These are phyloP conservation scores for Plutella xylostella DNA, from an alignment of 2,888 invertebrate species.

Conservation along the genomic window DNA sequence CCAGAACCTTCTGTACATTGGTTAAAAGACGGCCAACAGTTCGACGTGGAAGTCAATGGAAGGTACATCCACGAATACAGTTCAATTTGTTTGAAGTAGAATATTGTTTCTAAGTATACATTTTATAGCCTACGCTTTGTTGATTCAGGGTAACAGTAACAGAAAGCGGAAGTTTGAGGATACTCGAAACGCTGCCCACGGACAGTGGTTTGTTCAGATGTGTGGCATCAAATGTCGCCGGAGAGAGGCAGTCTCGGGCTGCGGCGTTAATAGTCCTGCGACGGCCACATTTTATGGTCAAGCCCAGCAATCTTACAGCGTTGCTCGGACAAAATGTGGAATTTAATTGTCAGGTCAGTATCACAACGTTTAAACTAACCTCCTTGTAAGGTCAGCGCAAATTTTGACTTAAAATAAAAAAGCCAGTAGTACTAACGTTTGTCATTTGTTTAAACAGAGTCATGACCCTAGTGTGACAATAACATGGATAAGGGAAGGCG, in stretches of 20 bases:
- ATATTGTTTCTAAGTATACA: not conserved
- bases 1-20: slow-evolving; percentile 95
- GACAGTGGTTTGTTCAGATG: slow-evolving; percentile 95
- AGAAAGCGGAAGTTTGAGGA: slow-evolving; percentile 91
- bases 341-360: slow-evolving; percentile 80
- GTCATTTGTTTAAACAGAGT: slow-evolving; percentile 33
- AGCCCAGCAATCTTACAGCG: slow-evolving; percentile 87
- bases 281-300: slow-evolving; percentile 88
- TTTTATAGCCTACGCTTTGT: not conserved
- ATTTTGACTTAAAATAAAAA: too few relatives aligned
- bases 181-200: slow-evolving; percentile 86
- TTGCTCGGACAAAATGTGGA: slow-evolving; percentile 86
- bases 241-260: slow-evolving; percentile 83
- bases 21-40: slow-evolving; percentile 80
- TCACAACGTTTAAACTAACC: too few relatives aligned
- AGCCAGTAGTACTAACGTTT: too few relatives aligned
- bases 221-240: slow-evolving; percentile 92
- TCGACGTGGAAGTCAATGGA: slow-evolving; percentile 73
- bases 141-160: slow-evolving; percentile 77
- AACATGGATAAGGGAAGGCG: slow-evolving; percentile 62
- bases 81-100: not conserved
- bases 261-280: slow-evolving; percentile 87
- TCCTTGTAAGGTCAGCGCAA: too few relatives aligned
- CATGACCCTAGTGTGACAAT: slow-evolving; percentile 58
- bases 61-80: slow-evolving; percentile 48